Conservation (phyloP, 1,140 invertebrate species). For the Drosophila funebris region DNA sequence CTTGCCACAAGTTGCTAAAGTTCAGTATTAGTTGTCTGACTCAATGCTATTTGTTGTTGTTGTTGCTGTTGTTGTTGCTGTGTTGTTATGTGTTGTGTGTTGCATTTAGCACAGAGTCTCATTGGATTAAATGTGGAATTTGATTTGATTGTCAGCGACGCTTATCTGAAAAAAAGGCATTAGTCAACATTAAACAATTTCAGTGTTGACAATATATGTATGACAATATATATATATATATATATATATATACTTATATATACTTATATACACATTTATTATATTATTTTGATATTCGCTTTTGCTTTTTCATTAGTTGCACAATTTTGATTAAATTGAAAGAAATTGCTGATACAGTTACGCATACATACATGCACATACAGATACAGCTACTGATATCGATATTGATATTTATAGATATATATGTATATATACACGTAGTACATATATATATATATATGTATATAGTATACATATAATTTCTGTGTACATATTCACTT, state of each 20-base stretch:
- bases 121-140: constrained; percentile 21
- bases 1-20: neutral
- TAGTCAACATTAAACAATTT: constrained; percentile 51
- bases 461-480: neutral
- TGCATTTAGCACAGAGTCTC: constrained; percentile 11
- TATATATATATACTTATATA: neutral
- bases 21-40: neutral
- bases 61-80: neutral
- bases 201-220: neutral
- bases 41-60: neutral
- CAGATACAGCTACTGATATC: constrained; percentile 5
- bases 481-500: constrained; percentile 16
- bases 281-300: constrained; percentile 35
- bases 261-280: neutral
- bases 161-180: constrained; percentile 46
- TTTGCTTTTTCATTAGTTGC: constrained; percentile 22
- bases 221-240: neutral
- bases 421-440: neutral
- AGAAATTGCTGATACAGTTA: constrained; percentile 25
- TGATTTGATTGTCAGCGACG: neutral
- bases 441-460: neutral
- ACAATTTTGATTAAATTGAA: constrained; percentile 14
- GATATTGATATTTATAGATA: constrained; percentile 2
- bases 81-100: neutral
- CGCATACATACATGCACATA: constrained; percentile 20